Evolutionary conservation across 2,888 invertebrate species (phyloP), one percentile per base, ranked within the genome.

Genomic region (Schizotus pectinicornis): DNA sequence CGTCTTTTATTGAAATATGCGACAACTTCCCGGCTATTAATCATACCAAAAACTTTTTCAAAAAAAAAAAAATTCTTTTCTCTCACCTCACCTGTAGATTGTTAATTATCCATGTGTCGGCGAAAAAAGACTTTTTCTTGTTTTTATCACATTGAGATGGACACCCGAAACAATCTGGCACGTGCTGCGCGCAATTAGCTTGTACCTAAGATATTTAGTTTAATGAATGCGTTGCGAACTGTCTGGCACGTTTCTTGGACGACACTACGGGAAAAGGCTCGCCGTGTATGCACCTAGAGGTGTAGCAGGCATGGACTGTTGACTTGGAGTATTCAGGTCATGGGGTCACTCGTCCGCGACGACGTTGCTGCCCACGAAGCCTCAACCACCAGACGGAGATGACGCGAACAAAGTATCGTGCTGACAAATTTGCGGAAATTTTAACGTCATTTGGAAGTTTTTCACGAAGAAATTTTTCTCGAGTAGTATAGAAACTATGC

Each of bases 341-440:
- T 63, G 72, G 68, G 77, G 79, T 78, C 77, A 77, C 71, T 76
- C 74, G 76, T 75, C 76, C 78, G 77, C 74, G 71, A 75, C 78
- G 72, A 67, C 64, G 72, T 67, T 69, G 70, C 71, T 75, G 74
- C 73, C 75, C 76, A 76, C 67, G 52, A 69, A 47, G 51, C 13
- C 39, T 48, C 9, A 30, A 14, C 9, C 7, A 12, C 22, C 45
- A 14, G 31, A 45, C 22, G 8, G 22, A 22, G 22, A 5, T 22
- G 22, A 22, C 22, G 22, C 22, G 5, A 36, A 36, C 6, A 9
- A 11, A 6, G 6, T 12, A 36, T 9, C 36, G 2, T 3, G 5
- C 36, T 11, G 36, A 11, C 12, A 6, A 36, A 36, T 36, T 36
- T 9, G 22, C 22, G 22, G 22, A 22, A 22, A 22, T 22, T 22